Percentiles rank a stretch among this genome's conserved stretches.
These are phyloP conservation scores for Drosophila ustulata DNA, from an alignment of 2,888 invertebrate genomes.

Conservation along the genomic window DNA sequence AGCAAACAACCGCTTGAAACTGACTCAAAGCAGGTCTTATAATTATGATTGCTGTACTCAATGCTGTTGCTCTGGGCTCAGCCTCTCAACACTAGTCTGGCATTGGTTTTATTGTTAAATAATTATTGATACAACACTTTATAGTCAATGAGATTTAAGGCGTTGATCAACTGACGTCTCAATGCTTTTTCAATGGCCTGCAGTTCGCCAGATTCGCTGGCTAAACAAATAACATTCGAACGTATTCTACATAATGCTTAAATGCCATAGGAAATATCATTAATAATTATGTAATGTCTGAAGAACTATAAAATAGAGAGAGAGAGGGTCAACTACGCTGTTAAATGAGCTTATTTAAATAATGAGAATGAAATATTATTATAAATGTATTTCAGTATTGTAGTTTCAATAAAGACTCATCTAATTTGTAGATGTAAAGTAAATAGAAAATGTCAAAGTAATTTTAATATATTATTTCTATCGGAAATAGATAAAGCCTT, in stretches of 20 bases:
- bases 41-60: constrained; percentile 70
- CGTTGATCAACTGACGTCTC: constrained; percentile 64
- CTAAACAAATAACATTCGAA: background rate
- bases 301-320: background rate
- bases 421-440: too few relatives aligned
- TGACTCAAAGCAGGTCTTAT: constrained; percentile 57
- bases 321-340: too few relatives aligned
- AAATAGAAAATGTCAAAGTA: too few relatives aligned
- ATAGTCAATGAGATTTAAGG: constrained; percentile 61
- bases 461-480: too few relatives aligned
- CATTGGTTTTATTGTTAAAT: constrained; percentile 71
- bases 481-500: too few relatives aligned
- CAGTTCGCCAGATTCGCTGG: constrained; percentile 21
- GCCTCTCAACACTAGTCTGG: constrained; percentile 52
- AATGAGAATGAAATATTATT: too few relatives aligned
- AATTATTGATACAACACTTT: constrained; percentile 71
- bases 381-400: too few relatives aligned
- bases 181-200: constrained; percentile 63
- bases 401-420: too few relatives aligned
- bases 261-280: background rate
- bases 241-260: background rate
- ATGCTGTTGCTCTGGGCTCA: constrained; percentile 31
- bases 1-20: constrained; percentile 49
- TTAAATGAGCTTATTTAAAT: too few relatives aligned
- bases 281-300: background rate